Percentiles rank a stretch among this genome's conserved stretches.
Conservation (phyloP, 2,113 vertebrate species). For the Murina feae region DNA sequence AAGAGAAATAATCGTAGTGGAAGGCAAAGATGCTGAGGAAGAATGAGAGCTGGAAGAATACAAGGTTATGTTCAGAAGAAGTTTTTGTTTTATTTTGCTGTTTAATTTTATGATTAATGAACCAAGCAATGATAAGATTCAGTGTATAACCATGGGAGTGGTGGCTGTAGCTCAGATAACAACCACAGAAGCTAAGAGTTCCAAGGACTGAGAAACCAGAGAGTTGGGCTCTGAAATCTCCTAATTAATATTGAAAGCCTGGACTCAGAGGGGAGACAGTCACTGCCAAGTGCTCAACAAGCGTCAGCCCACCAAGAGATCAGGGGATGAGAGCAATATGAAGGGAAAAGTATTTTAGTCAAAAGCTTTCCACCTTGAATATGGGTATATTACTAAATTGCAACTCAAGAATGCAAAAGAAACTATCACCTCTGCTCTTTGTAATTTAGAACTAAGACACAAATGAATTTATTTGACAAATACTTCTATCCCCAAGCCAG, state of each 20-base stretch:
- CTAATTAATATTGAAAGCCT: background rate
- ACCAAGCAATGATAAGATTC: background rate
- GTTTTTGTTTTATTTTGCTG: background rate
- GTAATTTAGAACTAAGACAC: background rate
- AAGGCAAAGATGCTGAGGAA: background rate
- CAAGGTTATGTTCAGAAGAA: rapidly evolving
- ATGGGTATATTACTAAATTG: background rate
- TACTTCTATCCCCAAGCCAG: background rate
- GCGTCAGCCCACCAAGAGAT: background rate
- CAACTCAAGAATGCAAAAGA: background rate
- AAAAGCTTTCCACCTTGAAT: background rate
- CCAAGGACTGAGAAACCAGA: background rate
- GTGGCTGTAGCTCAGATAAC: background rate
- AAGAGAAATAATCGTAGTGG: background rate
- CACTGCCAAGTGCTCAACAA: background rate
- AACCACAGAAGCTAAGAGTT: background rate
- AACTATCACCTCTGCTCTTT: background rate
- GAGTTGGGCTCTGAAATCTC: background rate
- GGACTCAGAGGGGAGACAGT: background rate
- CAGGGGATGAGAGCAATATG: too few relatives aligned
- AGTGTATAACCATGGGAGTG: background rate
- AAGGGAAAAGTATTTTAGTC: background rate
- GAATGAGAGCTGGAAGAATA: background rate
- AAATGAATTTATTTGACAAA: background rate
- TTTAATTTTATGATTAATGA: background rate